phyloP scores from a whole-genome alignment of 2,113 vertebrate genomes.

The Tonatia bakeri region DNA sequence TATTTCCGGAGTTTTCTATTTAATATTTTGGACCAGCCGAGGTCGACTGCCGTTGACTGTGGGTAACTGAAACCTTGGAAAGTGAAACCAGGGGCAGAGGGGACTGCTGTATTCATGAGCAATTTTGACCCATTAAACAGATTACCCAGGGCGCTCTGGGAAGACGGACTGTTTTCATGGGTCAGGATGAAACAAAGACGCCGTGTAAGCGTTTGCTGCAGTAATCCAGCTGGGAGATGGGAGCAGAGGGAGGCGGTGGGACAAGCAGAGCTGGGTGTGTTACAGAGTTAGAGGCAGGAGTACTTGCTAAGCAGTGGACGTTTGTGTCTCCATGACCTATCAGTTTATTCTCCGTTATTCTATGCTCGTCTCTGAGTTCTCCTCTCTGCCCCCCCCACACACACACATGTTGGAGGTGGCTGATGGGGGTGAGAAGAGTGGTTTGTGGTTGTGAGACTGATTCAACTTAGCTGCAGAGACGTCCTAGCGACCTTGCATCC shows the following conservation, averaged over 20 bases:
- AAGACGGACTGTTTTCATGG: not conserved
- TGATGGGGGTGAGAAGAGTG: not conserved
- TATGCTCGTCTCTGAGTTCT: not conserved
- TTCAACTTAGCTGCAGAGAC: not conserved
- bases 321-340: not conserved
- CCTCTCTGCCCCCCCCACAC: not conserved
- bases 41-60: not conserved
- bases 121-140: not conserved
- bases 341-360: not conserved
- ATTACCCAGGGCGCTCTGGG: not conserved
- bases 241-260: fast-evolving
- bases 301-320: not conserved
- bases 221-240: too few relatives aligned
- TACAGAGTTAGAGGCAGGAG: not conserved
- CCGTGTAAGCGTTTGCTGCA: not conserved
- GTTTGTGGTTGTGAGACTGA: not conserved
- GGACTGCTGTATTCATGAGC: not conserved
- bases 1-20: not conserved
- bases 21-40: not conserved
- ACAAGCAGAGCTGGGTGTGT: not conserved
- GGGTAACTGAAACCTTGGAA: not conserved
- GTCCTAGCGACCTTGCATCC: not conserved
- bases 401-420: not conserved
- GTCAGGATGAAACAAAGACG: not conserved
- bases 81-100: not conserved